Base-by-base conservation (phyloP, 37 sponge, comb jelly and placozoan species). In the Spongia lamella region DNA sequence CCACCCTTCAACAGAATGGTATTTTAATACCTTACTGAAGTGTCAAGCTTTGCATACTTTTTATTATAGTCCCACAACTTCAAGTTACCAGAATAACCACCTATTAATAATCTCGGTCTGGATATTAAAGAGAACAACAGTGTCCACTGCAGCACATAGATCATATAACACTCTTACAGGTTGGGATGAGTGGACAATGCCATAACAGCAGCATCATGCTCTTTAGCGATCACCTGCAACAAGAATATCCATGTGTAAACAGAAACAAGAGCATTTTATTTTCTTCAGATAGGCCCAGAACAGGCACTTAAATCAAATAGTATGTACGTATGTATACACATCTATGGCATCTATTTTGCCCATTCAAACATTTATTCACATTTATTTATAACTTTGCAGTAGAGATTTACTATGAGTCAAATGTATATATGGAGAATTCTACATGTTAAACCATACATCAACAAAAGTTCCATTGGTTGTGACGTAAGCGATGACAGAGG, bases 41-140 rank as follows among this genome's bases (percentile, higher is more conserved):
- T n/a, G n/a, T n/a, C n/a, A n/a, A 77, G 30, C 14, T 24, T 25
- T 30, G 7, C 78, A 34, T 75, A 93, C 93, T 86, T 96, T 34
- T 72, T 61, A 16, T 82, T 38, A 57, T 97, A 97, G 83, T 94
- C 86, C 99, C 99, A 97, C 40, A 97, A 83, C 47, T 94, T 92
- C 39, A 97, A 88, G 36, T 57, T 75, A 21, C 90, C 77, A 38
- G 87, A 86, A 73, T 94, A 92, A 40, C 99, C 89, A 2, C 93
- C 95, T 65, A 92, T 75, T 54, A 83, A 76, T 14, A 92, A 34
- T 33, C 83, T 16, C 0, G 88, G 82, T 40, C 79, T 83, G 70
- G 35, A 59, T 22, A 7, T 27, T 24, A 17, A 47, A 32, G 37
- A 17, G 20, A 49, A 4, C 51, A n/a, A 32, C 29, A 49, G 38